Conservation (phyloP, 1,140 invertebrate genomes). For the Ooceraea biroi region DNA sequence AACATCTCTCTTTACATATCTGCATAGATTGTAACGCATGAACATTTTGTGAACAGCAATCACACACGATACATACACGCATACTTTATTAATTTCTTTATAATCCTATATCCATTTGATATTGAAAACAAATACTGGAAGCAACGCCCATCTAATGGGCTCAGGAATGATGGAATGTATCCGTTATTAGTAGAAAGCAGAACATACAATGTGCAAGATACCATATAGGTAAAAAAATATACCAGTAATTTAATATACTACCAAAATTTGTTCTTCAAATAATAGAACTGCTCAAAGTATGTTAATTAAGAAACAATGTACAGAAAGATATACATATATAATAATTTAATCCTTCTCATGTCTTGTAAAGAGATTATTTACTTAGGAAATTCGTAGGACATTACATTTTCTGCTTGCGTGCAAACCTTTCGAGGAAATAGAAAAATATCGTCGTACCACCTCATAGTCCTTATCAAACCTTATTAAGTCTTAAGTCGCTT, state of each 20-base stretch:
- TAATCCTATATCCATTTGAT: constrained; percentile 2
- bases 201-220: constrained; percentile 14
- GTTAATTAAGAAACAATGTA: constrained; percentile 20
- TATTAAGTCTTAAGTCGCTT: not conserved
- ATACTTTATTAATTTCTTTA: constrained; percentile 14
- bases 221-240: constrained; percentile 4
- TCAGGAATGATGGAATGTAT: constrained; percentile 52
- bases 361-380: constrained; percentile 2
- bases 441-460: constrained; percentile 19
- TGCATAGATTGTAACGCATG: not conserved
- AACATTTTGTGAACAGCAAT: constrained; percentile 25
- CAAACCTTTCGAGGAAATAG: not conserved
- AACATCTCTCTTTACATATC: constrained; percentile 11
- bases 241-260: not conserved
- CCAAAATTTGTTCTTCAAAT: not conserved
- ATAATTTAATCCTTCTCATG: constrained; percentile 38
- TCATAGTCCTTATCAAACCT: not conserved
- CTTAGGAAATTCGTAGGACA: not conserved
- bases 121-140: constrained; percentile 44
- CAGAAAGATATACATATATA: constrained; percentile 11
- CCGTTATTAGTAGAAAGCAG: constrained; percentile 43
- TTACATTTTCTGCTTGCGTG: not conserved
- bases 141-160: not conserved
- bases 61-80: constrained; percentile 33
- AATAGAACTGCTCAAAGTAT: not conserved